Conservation (phyloP, 2,113 vertebrate genomes). For the Hyaena hyaena region DNA sequence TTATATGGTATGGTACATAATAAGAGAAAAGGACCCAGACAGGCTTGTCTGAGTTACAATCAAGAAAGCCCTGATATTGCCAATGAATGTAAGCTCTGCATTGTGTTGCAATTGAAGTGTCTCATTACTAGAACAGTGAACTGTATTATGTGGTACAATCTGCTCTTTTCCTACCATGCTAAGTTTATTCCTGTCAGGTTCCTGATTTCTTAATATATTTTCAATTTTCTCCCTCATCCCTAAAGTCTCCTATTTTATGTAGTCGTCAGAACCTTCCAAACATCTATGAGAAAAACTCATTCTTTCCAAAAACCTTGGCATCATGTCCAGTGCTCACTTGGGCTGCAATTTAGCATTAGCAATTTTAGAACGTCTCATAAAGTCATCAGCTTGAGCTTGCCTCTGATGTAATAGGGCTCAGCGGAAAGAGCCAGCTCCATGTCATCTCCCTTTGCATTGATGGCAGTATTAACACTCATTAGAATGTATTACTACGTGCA, state of each 20-base stretch:
- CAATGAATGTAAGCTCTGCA: conserved; percentile 65
- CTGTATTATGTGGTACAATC: conserved; percentile 72
- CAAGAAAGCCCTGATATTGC: conserved; percentile 74
- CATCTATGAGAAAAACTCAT: conserved; percentile 75
- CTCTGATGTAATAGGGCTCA: conserved; percentile 67
- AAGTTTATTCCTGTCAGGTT: conserved; percentile 77
- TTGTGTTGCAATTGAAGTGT: conserved; percentile 64
- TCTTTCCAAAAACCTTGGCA: conserved; percentile 73
- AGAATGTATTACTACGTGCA: conserved; percentile 73
- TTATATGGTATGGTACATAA: conserved; percentile 71
- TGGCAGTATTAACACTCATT: conserved; percentile 69
- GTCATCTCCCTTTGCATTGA: conserved; percentile 61
- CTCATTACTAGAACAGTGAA: conserved; percentile 80
- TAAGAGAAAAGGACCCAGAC: conserved; percentile 78
- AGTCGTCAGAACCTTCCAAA: conserved; percentile 76
- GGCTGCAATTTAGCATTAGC: conserved; percentile 67
- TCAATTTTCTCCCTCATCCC: conserved; percentile 81
- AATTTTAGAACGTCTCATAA: conserved; percentile 79
- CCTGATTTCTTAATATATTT: conserved; percentile 83
- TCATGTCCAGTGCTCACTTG: conserved; percentile 52
- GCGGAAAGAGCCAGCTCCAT: conserved; percentile 56
- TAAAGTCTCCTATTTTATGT: conserved; percentile 79
- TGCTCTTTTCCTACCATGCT: conserved; percentile 74
- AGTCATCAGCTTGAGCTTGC: conserved; percentile 65
- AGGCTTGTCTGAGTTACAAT: conserved; percentile 76